These are phyloP conservation scores for Melinaea menophilus DNA, from an alignment of 2,888 invertebrate genomes.

Conservation along the genomic window DNA sequence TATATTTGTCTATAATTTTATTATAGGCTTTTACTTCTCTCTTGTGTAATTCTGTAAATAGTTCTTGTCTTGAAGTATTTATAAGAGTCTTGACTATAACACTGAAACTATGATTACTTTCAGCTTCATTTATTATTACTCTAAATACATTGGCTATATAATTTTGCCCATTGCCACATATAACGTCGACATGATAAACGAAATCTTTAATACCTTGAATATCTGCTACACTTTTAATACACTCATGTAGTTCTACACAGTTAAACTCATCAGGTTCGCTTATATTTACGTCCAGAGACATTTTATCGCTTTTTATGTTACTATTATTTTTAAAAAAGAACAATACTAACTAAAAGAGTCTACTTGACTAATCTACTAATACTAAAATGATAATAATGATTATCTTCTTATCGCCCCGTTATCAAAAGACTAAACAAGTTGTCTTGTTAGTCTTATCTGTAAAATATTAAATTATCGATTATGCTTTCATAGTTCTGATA, in stretches of 20 bases:
- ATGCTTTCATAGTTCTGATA: not conserved
- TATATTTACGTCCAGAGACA: slow-evolving; percentile 70
- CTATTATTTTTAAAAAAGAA: slow-evolving; percentile 1
- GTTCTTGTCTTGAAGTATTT: slow-evolving; percentile 56
- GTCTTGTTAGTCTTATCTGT: not conserved
- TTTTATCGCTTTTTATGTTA: slow-evolving; percentile 30
- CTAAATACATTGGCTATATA: slow-evolving; percentile 64
- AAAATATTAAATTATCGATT: not conserved
- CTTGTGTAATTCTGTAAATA: slow-evolving; percentile 61
- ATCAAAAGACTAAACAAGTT: slow-evolving; percentile 6
- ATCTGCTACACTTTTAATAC: slow-evolving; percentile 50
- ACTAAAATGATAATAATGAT: slow-evolving; percentile 19
- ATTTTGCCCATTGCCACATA: slow-evolving; percentile 57
- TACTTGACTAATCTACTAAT: slow-evolving; percentile 21
- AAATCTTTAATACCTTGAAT: slow-evolving; percentile 51
- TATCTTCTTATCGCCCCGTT: slow-evolving; percentile 15
- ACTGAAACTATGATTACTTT: slow-evolving; percentile 42
- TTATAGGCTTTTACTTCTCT: slow-evolving; percentile 59
- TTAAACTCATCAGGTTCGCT: slow-evolving; percentile 70
- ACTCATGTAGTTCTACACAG: slow-evolving; percentile 55
- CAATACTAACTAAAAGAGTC: slow-evolving; percentile 12
- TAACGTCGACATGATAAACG: slow-evolving; percentile 58
- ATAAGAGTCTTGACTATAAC: slow-evolving; percentile 65
- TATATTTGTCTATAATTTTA: slow-evolving; percentile 49
- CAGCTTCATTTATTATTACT: slow-evolving; percentile 50